Evolutionary conservation across 2,797 vertebrate genomes (phyloP), one percentile per base, ranked within the genome.

Genomic region (Rhinatrema bivittatum): DNA sequence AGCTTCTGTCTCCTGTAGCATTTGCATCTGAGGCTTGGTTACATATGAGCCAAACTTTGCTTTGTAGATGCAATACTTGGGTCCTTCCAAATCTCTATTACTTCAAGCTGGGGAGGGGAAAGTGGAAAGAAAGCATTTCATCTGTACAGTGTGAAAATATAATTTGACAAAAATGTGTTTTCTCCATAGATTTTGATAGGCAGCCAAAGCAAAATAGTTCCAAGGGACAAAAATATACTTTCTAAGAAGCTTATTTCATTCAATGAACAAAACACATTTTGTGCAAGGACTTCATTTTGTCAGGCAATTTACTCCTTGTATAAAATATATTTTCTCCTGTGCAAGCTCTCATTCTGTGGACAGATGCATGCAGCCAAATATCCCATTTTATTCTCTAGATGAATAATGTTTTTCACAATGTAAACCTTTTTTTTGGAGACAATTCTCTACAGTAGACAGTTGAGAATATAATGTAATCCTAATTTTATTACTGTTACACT

Each of bases 231-330:
- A 72, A 34, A 48, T 32, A 60, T 47, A 69, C 65, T 51, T 46
- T 58, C 42, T 18, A 75, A 65, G 65, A 54, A 68, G 60, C 59
- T 79, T 70, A 71, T 77, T 77, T 76, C 60, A 72, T 61, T 68
- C 47, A 33, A 55, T 45, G 60, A 60, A 55, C 61, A 73, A 78
- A 82, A 72, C 6, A 25, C 46, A 57, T 74, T 75, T 68, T 59
- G 63, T 73, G 66, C 68, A 71, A 75, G 72, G 59, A 78, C 81
- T 75, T 77, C 57, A 70, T 72, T 79, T 78, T 70, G 60, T 65
- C 77, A 73, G 72, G 67, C 74, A 71, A 79, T 82, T 82, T 77
- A 68, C 82, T 84, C 79, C 76, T 82, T 77, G 80, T 78, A 69
- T 76, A 80, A 75, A 80, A 66, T 28, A 28, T 75, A 78, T 76